Base-by-base conservation (phyloP, 2,113 vertebrate species). In the Paracanthobrama guichenoti region DNA sequence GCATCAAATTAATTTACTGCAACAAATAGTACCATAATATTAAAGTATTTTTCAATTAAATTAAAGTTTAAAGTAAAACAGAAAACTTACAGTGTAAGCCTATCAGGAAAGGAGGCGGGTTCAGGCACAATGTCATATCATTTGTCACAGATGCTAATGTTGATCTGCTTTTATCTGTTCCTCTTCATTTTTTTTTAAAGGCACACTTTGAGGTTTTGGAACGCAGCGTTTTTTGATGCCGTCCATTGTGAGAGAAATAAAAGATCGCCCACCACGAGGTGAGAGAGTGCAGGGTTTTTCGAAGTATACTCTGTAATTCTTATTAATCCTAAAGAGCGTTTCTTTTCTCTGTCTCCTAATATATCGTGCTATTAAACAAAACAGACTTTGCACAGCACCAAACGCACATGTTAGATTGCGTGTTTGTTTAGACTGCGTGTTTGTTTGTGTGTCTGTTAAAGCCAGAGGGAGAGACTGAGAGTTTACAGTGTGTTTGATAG, bases 211-310 rank as follows among this genome's bases (percentile, higher is more conserved):
- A 79, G 98, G 3, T 99, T 99, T 87, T 99, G 98, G 98, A 99
- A 99, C 0, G 98, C 98, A 0, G 97, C 98, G 0, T 99, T 99
- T 88, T 99, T 99, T 0, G 98, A 99, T 0, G 98, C 98, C 0
- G 98, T 99, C 79, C 96, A 99, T 80, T 98, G 96, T 2, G 98
- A 99, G 94, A 94, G 98, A 91, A 97, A 94, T 87, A 99, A 99
- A 91, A 89, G 97, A 10, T 99, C 98, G 0, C 98, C 98, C 57
- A 97, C 98, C 7, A 99, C 98, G 67, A 97, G 97, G 98, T 99
- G 93, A 94, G 94, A 69, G 22, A 14, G 6, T 14, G 24, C 11
- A 18, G 18, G 28, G 2, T 26, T 53, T 69, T 18, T 39, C 48
- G 10, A 26, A 31, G 31, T 12, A 22, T 3, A n/a, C 46, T n/a